phyloP scores from a whole-genome alignment of 2,113 vertebrate species.

The Equus quagga region DNA sequence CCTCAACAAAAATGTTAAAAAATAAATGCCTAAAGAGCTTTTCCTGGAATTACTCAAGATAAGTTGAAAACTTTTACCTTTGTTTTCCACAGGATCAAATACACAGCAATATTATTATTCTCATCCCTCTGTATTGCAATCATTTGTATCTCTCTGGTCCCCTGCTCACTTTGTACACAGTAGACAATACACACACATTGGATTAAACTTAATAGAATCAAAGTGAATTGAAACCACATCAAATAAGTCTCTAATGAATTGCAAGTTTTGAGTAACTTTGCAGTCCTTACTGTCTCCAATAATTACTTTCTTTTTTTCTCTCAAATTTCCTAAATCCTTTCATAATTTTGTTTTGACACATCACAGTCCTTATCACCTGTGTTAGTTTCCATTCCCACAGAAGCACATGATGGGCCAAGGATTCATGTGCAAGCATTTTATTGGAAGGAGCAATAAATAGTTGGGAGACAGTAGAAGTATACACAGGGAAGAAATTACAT shows the following conservation, averaged over 20 bases:
- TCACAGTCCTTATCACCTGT: neutral
- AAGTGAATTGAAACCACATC: neutral
- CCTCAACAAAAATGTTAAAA: neutral
- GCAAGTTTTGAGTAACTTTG: neutral
- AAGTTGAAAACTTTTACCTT: neutral
- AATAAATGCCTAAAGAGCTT: neutral
- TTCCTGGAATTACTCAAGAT: neutral
- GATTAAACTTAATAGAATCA: neutral
- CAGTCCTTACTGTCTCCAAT: neutral
- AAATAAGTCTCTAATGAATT: neutral
- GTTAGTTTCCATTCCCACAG: neutral
- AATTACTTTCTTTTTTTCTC: neutral
- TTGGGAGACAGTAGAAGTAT: neutral
- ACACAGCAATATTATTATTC: neutral
- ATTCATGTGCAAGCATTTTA: neutral
- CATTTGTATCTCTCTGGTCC: neutral
- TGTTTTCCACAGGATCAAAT: neutral
- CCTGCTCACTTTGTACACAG: no score
- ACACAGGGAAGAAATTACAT: neutral
- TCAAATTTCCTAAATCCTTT: neutral
- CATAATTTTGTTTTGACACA: neutral
- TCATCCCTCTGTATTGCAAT: neutral
- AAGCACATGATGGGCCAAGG: neutral
- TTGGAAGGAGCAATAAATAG: neutral
- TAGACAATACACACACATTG: neutral